Conservation (phyloP, 2,113 vertebrate genomes). For the Limnothrissa miodon region DNA sequence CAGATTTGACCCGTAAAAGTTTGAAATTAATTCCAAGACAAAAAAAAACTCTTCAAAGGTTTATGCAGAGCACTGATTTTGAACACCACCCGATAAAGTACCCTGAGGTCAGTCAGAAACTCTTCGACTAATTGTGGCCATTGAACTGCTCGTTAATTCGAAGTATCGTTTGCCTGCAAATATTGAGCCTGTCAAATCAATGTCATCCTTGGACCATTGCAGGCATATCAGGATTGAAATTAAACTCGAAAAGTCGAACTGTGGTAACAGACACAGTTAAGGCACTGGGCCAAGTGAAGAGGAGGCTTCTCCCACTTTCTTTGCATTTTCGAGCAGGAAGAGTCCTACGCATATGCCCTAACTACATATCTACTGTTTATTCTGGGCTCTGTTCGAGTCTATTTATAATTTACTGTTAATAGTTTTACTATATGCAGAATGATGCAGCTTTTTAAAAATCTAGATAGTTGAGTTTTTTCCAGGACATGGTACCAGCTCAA, state of each 20-base stretch:
- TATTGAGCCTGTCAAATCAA: slow-evolving; percentile 18
- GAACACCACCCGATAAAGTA: background rate
- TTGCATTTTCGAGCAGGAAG: background rate
- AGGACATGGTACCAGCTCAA: too few species aligned
- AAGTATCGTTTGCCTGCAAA: slow-evolving; percentile 7
- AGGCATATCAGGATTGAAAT: background rate
- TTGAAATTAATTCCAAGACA: background rate
- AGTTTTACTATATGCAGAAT: background rate
- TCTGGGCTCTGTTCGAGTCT: background rate
- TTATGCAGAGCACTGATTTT: slow-evolving; percentile 3
- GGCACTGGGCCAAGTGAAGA: slow-evolving; percentile 3
- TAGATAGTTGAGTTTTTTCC: too few species aligned
- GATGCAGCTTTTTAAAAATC: background rate
- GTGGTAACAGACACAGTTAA: background rate
- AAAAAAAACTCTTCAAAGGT: background rate
- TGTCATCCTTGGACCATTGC: slow-evolving; percentile 1
- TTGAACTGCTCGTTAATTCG: slow-evolving; percentile 4
- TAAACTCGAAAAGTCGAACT: background rate
- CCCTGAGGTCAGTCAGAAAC: background rate
- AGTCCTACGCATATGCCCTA: background rate
- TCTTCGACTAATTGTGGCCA: background rate
- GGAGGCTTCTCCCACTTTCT: background rate
- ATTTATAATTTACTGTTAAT: background rate
- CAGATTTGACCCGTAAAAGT: background rate
- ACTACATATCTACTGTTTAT: background rate